These are phyloP conservation scores for Archips xylosteana DNA, from an alignment of 2,888 invertebrate genomes.

Conservation along the genomic window DNA sequence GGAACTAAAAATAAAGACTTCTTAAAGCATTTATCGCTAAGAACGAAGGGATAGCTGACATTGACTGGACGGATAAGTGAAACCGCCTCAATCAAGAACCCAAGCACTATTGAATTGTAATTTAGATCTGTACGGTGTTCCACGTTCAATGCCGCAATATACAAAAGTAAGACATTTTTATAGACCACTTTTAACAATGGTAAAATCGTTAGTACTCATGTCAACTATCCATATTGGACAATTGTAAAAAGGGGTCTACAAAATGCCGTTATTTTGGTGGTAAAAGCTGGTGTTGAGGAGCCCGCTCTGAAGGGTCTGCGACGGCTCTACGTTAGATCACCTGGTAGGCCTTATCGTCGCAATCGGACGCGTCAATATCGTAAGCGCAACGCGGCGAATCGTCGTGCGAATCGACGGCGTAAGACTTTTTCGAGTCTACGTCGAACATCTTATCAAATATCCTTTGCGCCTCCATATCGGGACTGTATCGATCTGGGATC, in stretches of 20 bases:
- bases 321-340: constrained; percentile 79
- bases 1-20: neutral
- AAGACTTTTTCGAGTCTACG: constrained; percentile 80
- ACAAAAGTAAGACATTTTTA: neutral
- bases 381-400: constrained; percentile 81
- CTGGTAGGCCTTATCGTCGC: constrained; percentile 82
- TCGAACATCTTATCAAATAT: constrained; percentile 86
- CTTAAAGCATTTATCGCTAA: neutral
- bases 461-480: constrained; percentile 84
- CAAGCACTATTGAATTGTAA: neutral
- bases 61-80: neutral
- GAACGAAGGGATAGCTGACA: neutral
- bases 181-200: neutral
- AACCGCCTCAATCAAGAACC: neutral
- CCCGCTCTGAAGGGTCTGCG: constrained; percentile 65
- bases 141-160: neutral
- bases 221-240: neutral
- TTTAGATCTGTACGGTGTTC: neutral
- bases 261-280: neutral
- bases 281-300: constrained; percentile 14
- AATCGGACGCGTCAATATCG: constrained; percentile 82
- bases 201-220: neutral
- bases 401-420: constrained; percentile 77
- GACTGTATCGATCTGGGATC: constrained; percentile 85
- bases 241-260: neutral